These are phyloP conservation scores for Petrosia ficiformis DNA, from an alignment of 37 sponge, comb jelly and placozoan species.

Conservation along the genomic window DNA sequence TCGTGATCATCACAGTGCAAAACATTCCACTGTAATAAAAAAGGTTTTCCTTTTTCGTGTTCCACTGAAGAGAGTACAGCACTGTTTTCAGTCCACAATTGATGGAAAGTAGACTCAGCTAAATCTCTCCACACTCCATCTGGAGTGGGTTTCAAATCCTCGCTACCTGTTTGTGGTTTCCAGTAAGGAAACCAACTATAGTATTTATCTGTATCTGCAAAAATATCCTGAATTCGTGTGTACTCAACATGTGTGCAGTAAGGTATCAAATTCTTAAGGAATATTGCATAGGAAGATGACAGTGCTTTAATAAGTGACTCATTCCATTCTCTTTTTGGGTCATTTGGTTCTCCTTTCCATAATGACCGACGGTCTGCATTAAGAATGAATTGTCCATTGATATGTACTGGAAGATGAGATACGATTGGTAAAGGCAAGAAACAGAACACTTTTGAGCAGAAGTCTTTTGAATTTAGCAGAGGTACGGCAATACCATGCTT, in stretches of 20 bases:
- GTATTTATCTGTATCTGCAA: constrained; percentile 6
- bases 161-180: not conserved
- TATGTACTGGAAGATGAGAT: constrained; percentile 37
- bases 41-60: not conserved
- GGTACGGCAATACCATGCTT: constrained; percentile 20
- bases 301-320: constrained; percentile 36
- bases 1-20: not conserved
- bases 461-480: not conserved
- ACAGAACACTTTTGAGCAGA: constrained; percentile 36
- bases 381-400: constrained; percentile 42
- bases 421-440: constrained; percentile 44
- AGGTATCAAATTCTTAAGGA: constrained; percentile 10
- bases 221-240: not conserved
- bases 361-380: constrained; percentile 13
- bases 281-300: constrained; percentile 51
- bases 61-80: not conserved
- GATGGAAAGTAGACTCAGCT: not conserved
- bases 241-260: not conserved
- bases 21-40: not conserved
- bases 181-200: constrained; percentile 37
- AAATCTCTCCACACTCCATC: not conserved
- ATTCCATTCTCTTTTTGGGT: constrained; percentile 62
- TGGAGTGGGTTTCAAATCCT: not conserved
- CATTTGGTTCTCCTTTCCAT: constrained; percentile 21
- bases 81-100: not conserved